Conservation (phyloP, 2,888 invertebrate species). For the Phortica magna region DNA sequence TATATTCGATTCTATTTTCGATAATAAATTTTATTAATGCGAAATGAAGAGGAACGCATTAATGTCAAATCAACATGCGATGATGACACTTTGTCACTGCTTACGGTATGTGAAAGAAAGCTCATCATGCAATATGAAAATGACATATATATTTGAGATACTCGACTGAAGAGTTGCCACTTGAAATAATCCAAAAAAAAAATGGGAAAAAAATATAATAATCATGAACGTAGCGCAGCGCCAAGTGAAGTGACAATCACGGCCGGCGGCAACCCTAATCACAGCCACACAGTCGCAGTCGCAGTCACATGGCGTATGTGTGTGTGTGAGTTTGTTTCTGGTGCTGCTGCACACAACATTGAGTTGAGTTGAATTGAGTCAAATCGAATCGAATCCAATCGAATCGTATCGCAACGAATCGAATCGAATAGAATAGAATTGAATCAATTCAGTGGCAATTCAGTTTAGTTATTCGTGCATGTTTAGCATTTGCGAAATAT, state of each 20-base stretch:
- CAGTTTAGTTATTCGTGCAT: too few relatives aligned
- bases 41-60: conserved; percentile 51
- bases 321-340: conserved; percentile 55
- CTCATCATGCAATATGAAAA: conserved; percentile 42
- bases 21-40: background rate
- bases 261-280: conserved; percentile 61
- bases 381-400: too few relatives aligned
- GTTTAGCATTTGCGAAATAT: conserved; percentile 49
- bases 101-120: background rate
- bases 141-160: conserved; percentile 18
- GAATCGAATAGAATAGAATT: too few relatives aligned
- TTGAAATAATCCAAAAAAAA: conserved; percentile 40
- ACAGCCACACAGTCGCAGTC: background rate
- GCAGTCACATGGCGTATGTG: conserved; percentile 60
- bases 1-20: background rate
- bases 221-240: background rate
- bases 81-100: background rate
- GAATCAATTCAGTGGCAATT: too few relatives aligned
- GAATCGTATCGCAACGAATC: too few relatives aligned
- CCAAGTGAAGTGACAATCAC: conserved; percentile 24
- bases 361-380: too few relatives aligned
- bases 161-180: conserved; percentile 45
- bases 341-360: too few relatives aligned
- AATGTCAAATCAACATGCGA: conserved; percentile 64
- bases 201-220: conserved; percentile 36